Evolutionary conservation across 2,888 invertebrate genomes (phyloP), one percentile per base, ranked within the genome.

Genomic region (Tachina fera): DNA sequence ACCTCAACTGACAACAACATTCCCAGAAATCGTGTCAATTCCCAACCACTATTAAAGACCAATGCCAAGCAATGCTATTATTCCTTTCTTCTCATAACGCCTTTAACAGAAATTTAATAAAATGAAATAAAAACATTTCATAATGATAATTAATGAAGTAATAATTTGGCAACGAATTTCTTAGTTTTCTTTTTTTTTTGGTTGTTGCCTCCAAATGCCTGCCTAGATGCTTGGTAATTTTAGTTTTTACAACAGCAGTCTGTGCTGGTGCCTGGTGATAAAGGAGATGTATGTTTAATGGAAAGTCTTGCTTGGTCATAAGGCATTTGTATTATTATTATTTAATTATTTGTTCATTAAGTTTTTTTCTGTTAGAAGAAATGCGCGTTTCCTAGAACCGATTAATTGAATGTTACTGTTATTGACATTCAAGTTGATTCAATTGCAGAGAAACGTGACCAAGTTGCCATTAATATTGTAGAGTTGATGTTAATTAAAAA

Each of bases 351-450:
- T 79, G 83, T 86, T 86, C 49, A 71, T 86, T 86, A 75, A 80
- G 79, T 72, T 75, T 47, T 72, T 75, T 47, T 75, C 13, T 47
- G 39, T 13, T 5, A 56, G n/a, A 9, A 13, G 65, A 5, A 41
- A 19, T 56, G 16, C 31, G 31, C n/a, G 51, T 70, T 72, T 60
- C 60, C 45, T 60, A 76, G 75, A 49, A 8, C 49, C 86, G 65
- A 83, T 84, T 86, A 86, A 86, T 86, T 87, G 82, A 83, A 83
- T 86, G 60, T 65, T 72, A 58, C 80, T 88, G 87, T 86, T 86
- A 87, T 86, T 88, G 88, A 87, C 87, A 86, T 86, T 85, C 81
- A 81, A 87, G 84, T 76, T 83, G 79, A 79, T 87, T 87, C 83
- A 83, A 83, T 83, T 84, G 74, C 60, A 60, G 31, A 39, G 75